Evolutionary conservation across 2,888 invertebrate genomes (phyloP).

Genomic region (Acronicta leporina): DNA sequence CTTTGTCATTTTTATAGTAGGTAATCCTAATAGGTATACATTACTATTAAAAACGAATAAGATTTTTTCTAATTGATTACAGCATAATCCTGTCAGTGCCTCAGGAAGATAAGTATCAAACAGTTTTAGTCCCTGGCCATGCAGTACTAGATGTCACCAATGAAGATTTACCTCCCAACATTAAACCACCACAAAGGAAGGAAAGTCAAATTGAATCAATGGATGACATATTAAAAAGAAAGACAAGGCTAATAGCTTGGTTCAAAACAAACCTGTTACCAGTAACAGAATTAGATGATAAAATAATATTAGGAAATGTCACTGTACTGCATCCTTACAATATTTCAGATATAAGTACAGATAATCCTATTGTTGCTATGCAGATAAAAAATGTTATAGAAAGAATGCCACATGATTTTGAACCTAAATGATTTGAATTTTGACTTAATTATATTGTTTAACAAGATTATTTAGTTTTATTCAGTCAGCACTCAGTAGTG

Average conservation of each 20-base stretch:
- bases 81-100: conserved; percentile 76
- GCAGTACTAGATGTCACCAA: conserved; percentile 69
- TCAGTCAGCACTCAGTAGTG: neutral
- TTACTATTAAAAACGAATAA: too few species aligned
- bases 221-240: conserved; percentile 62
- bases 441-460: neutral
- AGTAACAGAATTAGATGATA: conserved; percentile 70
- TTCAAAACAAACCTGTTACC: conserved; percentile 75
- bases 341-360: conserved; percentile 73
- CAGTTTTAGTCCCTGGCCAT: conserved; percentile 76
- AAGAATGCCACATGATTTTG: conserved; percentile 74
- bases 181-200: conserved; percentile 59
- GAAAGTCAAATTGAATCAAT: conserved; percentile 23
- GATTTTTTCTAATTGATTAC: conserved; percentile 55
- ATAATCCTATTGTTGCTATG: conserved; percentile 75
- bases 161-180: conserved; percentile 42
- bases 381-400: conserved; percentile 76
- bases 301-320: conserved; percentile 75
- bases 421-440: conserved; percentile 23
- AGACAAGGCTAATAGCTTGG: conserved; percentile 73
- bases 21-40: too few species aligned
- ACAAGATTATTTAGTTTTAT: conserved; percentile 18
- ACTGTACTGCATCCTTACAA: conserved; percentile 75
- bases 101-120: conserved; percentile 63
- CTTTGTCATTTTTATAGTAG: neutral